Base-by-base conservation (phyloP, 2,888 invertebrate species). In the Helobdella robusta region DNA sequence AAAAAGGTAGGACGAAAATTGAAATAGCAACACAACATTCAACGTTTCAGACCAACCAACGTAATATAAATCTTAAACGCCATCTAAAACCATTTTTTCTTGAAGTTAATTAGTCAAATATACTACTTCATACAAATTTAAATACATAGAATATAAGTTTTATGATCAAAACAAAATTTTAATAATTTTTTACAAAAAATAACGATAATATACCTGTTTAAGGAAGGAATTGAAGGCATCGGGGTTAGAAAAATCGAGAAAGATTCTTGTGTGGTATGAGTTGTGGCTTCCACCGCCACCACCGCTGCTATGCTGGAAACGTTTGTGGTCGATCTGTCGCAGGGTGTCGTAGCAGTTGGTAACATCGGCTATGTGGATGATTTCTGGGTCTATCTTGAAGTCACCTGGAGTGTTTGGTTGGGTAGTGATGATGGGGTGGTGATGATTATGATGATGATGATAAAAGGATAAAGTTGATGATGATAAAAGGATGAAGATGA, bases 291-390 rank as follows among this genome's bases (percentile, higher is more conserved):
- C n/a, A n/a, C n/a, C n/a, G n/a, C n/a, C n/a, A n/a, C n/a, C n/a
- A n/a, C n/a, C n/a, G n/a, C n/a, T n/a, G n/a, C n/a, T n/a, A n/a
- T n/a, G n/a, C n/a, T n/a, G n/a, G n/a, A n/a, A n/a, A n/a, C n/a
- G n/a, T n/a, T n/a, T n/a, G n/a, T 62, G 11, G 50, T 62, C 62
- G 35, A 62, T 62, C 18, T 36, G 30, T 15, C 62, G 62, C 48
- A 62, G 50, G 6, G 34, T 23, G 3, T 36, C 28, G 34, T 62
- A 62, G 30, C 46, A 36, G 20, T 48, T 50, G 48, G 36, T 32
- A 5, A 50, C 35, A 35, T 62, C 46, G 18, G 48, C 62, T 23
- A 62, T 23, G 50, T 46, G 46, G 3, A 62, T 46, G 28, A 62
- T 44, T 6, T 62, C 62, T 2, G 50, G 50, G 20, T 62, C 28